phyloP scores from a whole-genome alignment of 2,797 vertebrate species.

The Pteronotus mesoamericanus region DNA sequence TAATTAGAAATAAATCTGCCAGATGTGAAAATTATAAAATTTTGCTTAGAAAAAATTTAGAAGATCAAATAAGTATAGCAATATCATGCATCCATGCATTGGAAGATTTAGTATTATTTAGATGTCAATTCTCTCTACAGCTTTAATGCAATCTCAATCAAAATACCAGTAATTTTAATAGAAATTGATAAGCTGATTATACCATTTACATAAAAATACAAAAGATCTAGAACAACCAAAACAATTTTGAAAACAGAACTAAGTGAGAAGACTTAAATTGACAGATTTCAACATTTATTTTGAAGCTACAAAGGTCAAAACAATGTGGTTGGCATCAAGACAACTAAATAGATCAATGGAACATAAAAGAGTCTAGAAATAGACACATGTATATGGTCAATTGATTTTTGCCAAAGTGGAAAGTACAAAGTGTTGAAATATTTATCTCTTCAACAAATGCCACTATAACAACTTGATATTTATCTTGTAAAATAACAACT shows the following conservation, averaged over 20 bases:
- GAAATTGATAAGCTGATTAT: not conserved
- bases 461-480: not conserved
- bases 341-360: not conserved
- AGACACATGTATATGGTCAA: not conserved
- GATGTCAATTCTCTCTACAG: not conserved
- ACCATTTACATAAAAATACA: not conserved
- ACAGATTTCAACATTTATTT: not conserved
- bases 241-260: not conserved
- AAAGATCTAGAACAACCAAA: not conserved
- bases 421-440: not conserved
- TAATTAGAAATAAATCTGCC: not conserved
- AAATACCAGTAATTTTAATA: not conserved
- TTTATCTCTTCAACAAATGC: not conserved
- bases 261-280: not conserved
- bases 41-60: not conserved
- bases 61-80: not conserved
- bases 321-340: not conserved
- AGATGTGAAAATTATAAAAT: not conserved
- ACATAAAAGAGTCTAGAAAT: slow-evolving; percentile 36
- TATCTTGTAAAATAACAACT: not conserved
- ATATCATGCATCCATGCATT: not conserved
- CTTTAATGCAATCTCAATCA: not conserved
- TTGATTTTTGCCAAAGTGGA: slow-evolving; percentile 9
- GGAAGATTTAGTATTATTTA: not conserved
- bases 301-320: not conserved